Conservation (phyloP, 2,888 invertebrate species). For the Leptopterna dolabrata region DNA sequence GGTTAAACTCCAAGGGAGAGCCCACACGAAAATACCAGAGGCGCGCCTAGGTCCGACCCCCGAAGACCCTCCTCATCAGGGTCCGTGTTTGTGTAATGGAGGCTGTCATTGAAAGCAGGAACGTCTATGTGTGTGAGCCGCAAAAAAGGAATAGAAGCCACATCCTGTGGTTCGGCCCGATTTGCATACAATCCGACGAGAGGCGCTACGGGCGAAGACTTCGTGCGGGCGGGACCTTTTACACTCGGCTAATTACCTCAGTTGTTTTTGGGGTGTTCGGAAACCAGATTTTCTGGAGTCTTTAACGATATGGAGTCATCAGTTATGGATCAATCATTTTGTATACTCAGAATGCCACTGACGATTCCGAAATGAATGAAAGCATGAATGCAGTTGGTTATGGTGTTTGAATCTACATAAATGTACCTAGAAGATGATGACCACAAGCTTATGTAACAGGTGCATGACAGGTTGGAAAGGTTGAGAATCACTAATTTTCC, state of each 20-base stretch:
- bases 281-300: not conserved
- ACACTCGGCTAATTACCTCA: not conserved
- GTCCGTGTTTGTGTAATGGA: not conserved
- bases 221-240: not conserved
- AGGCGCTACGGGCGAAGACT: not conserved
- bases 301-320: not conserved
- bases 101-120: not conserved
- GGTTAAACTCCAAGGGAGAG: no score
- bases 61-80: not conserved
- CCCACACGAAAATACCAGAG: not conserved
- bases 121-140: not conserved
- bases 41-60: not conserved
- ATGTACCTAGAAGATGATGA: no score
- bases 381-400: no score
- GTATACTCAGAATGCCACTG: no score
- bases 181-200: not conserved
- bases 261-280: not conserved
- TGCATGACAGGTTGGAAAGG: no score
- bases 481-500: no score
- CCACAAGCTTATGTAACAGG: no score
- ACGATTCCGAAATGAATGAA: no score
- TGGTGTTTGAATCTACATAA: no score
- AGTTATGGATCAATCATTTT: not conserved
- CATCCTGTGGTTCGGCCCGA: not conserved
- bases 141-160: not conserved